Evolutionary conservation across 2,888 invertebrate genomes (phyloP), one percentile per base, ranked within the genome.

Genomic region (Cactoblastis cactorum): DNA sequence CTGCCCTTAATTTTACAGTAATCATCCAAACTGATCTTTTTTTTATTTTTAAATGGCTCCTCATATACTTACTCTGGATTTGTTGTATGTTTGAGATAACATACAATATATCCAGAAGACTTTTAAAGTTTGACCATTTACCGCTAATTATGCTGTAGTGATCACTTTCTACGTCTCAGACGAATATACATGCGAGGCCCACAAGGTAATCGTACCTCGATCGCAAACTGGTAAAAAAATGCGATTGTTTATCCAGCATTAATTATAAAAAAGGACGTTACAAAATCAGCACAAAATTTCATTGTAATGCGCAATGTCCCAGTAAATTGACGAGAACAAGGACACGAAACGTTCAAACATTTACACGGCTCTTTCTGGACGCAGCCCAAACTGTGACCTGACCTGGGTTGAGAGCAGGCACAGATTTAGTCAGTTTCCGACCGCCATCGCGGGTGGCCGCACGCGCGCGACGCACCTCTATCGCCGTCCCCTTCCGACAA

Each of bases 361-460:
- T 75, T 59, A 73, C 65, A 62, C 63, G 64, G 69, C 68, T 69
- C 71, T 66, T 71, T 63, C 57, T 79, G 76, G 54, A 74, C 79
- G 67, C 68, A 56, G 59, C 83, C 69, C 69, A 62, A 71, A 61
- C 58, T 56, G 65, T 82, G 85, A 83, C 84, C 88, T 87, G 88
- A 88, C 89, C 89, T 81, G 83, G 74, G 77, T 71, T 72, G 74
- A 76, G 79, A 77, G 69, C 65, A 69, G 80, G 80, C 87, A 83
- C 82, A 87, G 89, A 88, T 88, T 89, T 85, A 89, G 88, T 89
- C 80, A 80, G 82, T 74, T 76, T 77, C 81, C 85, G 81, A 82
- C 76, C 79, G 76, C 78, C 78, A 66, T 65, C 74, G 80, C 70
- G 64, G 74, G 76, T 82, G 83, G 81, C 63, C 71, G 83, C 77